Conservation (phyloP, 2,888 invertebrate species). For the Drosophila fulvimacula region DNA sequence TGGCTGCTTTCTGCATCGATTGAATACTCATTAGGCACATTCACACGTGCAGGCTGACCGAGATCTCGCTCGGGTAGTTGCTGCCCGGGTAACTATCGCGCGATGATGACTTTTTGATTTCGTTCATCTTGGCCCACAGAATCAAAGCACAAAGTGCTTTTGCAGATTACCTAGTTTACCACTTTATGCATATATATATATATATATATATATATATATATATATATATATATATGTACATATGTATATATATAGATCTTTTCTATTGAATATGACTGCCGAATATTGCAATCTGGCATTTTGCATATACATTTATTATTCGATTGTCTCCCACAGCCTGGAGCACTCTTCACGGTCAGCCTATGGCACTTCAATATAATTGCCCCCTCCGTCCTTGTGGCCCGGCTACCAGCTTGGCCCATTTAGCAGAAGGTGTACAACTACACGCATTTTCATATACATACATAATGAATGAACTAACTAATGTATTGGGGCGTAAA, state of each 20-base stretch:
- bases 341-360: constrained; percentile 8
- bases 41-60: constrained; percentile 52
- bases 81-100: constrained; percentile 31
- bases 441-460: constrained; percentile 51
- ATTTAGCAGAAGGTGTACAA: constrained; percentile 33
- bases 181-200: constrained; percentile 13
- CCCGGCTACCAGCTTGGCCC: constrained; percentile 43
- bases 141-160: constrained; percentile 53
- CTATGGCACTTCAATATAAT: constrained; percentile 22
- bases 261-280: constrained; percentile 20
- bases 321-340: constrained; percentile 3
- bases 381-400: constrained; percentile 27
- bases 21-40: constrained; percentile 80
- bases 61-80: constrained; percentile 35
- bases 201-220: constrained; percentile 10
- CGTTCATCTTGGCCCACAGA: constrained; percentile 32
- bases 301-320: constrained; percentile 9
- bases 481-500: constrained; percentile 68
- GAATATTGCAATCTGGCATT: constrained; percentile 5
- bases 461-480: constrained; percentile 64
- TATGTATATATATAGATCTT: constrained; percentile 28
- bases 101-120: constrained; percentile 78
- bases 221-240: too few relatives aligned
- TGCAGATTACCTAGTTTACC: constrained; percentile 33
- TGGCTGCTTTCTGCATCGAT: constrained; percentile 66